Evolutionary conservation across 1,140 invertebrate species (phyloP).

Genomic region (Zelostemma sp.): DNA sequence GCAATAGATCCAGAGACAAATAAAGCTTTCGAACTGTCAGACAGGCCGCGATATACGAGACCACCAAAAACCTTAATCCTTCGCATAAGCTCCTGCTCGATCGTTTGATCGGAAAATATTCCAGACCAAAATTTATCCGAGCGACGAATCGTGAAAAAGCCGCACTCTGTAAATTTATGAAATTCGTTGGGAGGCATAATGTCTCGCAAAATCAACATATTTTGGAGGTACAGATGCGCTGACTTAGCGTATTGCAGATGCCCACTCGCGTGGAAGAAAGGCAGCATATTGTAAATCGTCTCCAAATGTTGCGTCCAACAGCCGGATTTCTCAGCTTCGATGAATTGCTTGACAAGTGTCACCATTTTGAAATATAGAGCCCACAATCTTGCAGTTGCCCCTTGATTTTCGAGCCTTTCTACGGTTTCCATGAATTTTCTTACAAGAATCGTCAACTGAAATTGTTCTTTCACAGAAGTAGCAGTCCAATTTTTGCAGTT

Average conservation of each 20-base stretch:
- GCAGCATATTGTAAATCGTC: conserved; percentile 48
- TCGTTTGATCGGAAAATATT: conserved; percentile 58
- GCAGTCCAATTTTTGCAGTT: too few species aligned
- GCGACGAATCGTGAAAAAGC: conserved; percentile 57
- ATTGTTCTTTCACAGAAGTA: not conserved
- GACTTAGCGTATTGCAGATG: conserved; percentile 30
- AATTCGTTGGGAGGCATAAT: conserved; percentile 39
- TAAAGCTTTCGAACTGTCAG: conserved; percentile 17
- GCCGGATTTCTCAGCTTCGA: conserved; percentile 42
- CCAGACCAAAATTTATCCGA: conserved; percentile 64
- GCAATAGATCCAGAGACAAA: too few species aligned
- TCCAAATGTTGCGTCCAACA: conserved; percentile 44
- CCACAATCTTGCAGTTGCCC: conserved; percentile 33
- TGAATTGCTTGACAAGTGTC: conserved; percentile 35
- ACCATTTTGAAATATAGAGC: conserved; percentile 49
- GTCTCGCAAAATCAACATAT: conserved; percentile 6
- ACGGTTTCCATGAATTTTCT: not conserved
- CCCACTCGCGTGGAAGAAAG: conserved; percentile 53
- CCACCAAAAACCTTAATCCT: conserved; percentile 55
- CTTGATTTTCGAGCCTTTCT: conserved; percentile 5
- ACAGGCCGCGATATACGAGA: conserved; percentile 31
- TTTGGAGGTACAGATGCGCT: conserved; percentile 11
- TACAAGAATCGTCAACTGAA: not conserved
- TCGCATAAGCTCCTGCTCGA: conserved; percentile 58
- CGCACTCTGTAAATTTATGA: conserved; percentile 47